phyloP scores from a whole-genome alignment of 1,140 invertebrate species.

The Cydia splendana region DNA sequence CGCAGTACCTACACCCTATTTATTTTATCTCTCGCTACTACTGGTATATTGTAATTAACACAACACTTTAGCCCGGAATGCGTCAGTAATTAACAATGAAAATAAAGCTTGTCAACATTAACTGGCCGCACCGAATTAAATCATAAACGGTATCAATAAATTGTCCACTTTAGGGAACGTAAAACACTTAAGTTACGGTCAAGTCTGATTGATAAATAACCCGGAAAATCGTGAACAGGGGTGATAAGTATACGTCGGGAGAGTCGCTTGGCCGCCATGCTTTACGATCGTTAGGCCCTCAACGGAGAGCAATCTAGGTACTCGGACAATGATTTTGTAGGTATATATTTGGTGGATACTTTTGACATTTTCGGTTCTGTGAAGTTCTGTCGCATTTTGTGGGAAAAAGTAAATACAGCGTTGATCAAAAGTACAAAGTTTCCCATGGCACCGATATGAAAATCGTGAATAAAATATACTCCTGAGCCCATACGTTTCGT shows the following conservation, averaged over 20 bases:
- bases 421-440: too few relatives aligned
- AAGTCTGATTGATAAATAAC: conserved; percentile 30
- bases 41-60: conserved; percentile 20
- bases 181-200: conserved; percentile 26
- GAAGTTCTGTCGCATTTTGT: too few relatives aligned
- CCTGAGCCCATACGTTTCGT: too few relatives aligned
- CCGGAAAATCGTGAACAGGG: conserved; percentile 26
- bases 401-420: too few relatives aligned
- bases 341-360: too few relatives aligned
- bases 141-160: conserved; percentile 15
- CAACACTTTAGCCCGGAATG: conserved; percentile 16
- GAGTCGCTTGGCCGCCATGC: conserved; percentile 14
- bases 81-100: conserved; percentile 20
- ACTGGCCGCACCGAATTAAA: conserved; percentile 4
- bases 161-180: conserved; percentile 27
- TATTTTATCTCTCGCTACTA: conserved; percentile 20
- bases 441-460: too few relatives aligned
- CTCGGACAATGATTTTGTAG: neutral
- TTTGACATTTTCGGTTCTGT: too few relatives aligned
- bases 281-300: conserved; percentile 25
- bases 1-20: conserved; percentile 17
- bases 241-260: conserved; percentile 30
- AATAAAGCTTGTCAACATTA: neutral
- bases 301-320: neutral
- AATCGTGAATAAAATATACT: too few relatives aligned